phyloP scores from a whole-genome alignment of 2,113 vertebrate species.

The Aldabrachelys gigantea region DNA sequence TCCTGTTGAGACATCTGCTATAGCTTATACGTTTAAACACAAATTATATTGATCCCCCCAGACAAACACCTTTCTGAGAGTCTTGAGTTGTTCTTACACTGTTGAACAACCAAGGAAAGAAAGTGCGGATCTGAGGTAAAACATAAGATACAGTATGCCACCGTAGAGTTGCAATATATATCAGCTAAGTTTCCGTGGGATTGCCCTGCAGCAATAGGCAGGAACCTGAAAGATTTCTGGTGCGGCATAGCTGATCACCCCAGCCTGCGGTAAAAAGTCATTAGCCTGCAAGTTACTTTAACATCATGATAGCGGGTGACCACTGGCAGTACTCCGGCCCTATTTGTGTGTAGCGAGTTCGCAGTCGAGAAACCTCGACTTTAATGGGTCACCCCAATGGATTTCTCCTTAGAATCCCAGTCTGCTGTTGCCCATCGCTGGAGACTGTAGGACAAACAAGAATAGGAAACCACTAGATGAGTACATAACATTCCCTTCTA shows the following conservation, averaged over 20 bases:
- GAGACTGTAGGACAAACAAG: background rate
- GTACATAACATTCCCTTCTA: background rate
- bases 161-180: background rate
- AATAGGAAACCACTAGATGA: no score
- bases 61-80: slow-evolving; percentile 19
- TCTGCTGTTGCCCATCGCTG: background rate
- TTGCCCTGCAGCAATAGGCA: background rate
- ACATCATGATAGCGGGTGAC: background rate
- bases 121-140: background rate
- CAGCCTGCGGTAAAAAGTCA: background rate
- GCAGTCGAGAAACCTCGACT: background rate
- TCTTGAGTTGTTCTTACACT: slow-evolving; percentile 60
- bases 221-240: background rate
- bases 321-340: background rate
- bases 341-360: background rate
- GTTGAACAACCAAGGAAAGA: slow-evolving; percentile 55
- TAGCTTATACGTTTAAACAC: slow-evolving; percentile 43
- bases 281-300: background rate
- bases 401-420: background rate
- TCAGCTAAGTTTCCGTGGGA: background rate
- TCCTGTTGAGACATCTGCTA: slow-evolving; percentile 48
- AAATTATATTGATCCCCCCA: slow-evolving; percentile 51
- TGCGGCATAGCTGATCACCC: background rate
- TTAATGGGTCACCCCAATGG: background rate
- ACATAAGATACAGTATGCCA: background rate